Evolutionary conservation across 1,140 invertebrate species (phyloP).

Genomic region (Bradysia coprophila): DNA sequence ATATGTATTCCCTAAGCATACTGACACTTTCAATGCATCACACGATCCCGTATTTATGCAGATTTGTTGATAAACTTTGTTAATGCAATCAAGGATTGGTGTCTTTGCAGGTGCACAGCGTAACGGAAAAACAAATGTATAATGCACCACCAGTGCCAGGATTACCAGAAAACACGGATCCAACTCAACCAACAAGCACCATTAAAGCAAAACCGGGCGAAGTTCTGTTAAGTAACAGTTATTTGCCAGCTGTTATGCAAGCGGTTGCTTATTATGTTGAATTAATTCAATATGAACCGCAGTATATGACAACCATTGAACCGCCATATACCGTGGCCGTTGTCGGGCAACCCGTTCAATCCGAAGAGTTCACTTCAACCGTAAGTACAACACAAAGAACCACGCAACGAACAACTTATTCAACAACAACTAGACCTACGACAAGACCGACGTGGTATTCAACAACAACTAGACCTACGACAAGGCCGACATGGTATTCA

Average conservation of each 20-base stretch:
- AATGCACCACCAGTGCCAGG: not conserved
- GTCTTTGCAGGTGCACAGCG: too few species aligned
- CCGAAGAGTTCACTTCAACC: not conserved
- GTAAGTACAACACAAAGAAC: not conserved
- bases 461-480: not conserved
- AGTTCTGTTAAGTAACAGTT: constrained; percentile 8
- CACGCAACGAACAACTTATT: not conserved
- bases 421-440: not conserved
- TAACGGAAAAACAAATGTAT: not conserved
- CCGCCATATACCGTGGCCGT: not conserved
- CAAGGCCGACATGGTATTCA: not conserved
- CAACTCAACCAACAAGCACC: not conserved
- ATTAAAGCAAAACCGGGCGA: not conserved
- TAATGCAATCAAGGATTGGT: too few species aligned
- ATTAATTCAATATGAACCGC: constrained; percentile 17
- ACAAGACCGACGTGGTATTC: not conserved
- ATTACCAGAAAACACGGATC: not conserved
- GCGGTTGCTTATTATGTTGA: constrained; percentile 23
- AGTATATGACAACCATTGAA: constrained; percentile 1
- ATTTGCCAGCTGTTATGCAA: constrained; percentile 21
- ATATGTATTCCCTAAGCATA: too few species aligned
- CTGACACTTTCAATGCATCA: too few species aligned
- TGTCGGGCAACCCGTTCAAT: too few species aligned
- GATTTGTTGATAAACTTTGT: too few species aligned
- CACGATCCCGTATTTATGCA: too few species aligned